phyloP scores from a whole-genome alignment of 2,888 invertebrate genomes.

The Leucophenga maculata region DNA sequence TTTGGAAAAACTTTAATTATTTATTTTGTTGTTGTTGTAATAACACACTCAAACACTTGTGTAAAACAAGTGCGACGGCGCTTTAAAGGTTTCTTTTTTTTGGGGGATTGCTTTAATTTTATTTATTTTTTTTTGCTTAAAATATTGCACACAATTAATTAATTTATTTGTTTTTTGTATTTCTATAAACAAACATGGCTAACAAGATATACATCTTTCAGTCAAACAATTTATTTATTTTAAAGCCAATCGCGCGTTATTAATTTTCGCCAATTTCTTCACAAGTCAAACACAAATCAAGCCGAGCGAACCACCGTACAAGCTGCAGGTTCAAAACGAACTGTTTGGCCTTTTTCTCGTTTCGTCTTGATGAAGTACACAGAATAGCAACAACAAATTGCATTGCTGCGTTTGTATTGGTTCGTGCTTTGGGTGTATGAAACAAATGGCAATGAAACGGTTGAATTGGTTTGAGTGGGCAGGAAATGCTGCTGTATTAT shows the following conservation, averaged over 20 bases:
- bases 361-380: slow-evolving; percentile 27
- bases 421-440: neutral
- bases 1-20: slow-evolving; percentile 38
- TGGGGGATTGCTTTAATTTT: neutral
- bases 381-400: slow-evolving; percentile 43
- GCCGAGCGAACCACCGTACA: slow-evolving; percentile 34
- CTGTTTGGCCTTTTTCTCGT: slow-evolving; percentile 27
- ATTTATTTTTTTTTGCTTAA: neutral
- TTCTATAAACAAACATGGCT: slow-evolving; percentile 1
- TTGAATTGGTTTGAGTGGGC: slow-evolving; percentile 28
- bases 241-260: no score
- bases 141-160: neutral
- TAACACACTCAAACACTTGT: neutral
- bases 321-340: slow-evolving; percentile 46
- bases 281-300: neutral
- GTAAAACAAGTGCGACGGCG: no score
- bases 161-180: neutral
- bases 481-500: slow-evolving; percentile 27
- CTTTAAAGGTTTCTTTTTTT: neutral
- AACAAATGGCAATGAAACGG: neutral
- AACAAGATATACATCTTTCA: no score
- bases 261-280: neutral
- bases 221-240: no score
- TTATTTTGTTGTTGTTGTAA: neutral
- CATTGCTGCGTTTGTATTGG: slow-evolving; percentile 34